These are phyloP conservation scores for Pituophis catenifer DNA, from an alignment of 2,113 vertebrate genomes.

Conservation along the genomic window DNA sequence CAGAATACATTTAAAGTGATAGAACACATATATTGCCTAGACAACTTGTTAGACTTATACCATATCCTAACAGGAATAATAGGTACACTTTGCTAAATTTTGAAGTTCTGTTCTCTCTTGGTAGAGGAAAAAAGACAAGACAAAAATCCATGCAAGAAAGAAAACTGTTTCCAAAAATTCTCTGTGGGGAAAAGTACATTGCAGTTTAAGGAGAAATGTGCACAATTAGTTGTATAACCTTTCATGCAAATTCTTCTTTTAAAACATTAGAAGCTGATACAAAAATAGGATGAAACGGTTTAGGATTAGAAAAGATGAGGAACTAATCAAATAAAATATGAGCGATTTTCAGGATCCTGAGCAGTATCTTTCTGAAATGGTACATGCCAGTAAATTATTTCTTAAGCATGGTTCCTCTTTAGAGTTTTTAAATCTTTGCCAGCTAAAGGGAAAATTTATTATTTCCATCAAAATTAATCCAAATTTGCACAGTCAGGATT, in stretches of 20 bases:
- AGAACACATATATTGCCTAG: no score
- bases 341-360: neutral
- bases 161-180: neutral
- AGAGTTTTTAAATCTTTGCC: neutral
- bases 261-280: neutral
- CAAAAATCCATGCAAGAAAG: neutral
- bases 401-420: neutral
- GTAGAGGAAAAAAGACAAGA: neutral
- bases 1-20: no score
- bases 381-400: neutral
- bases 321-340: neutral
- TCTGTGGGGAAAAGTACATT: neutral
- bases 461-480: neutral
- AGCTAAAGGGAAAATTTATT: neutral
- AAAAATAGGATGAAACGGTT: neutral
- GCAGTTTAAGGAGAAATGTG: neutral
- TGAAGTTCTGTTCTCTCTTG: neutral
- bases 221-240: neutral
- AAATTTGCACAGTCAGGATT: neutral
- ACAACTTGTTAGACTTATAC: no score
- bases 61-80: neutral
- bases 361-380: neutral
- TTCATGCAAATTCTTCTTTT: neutral
- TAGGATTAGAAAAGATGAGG: neutral
- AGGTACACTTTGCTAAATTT: neutral